Evolutionary conservation across 2,113 vertebrate genomes (phyloP).

Genomic region (Malurus melanocephalus): DNA sequence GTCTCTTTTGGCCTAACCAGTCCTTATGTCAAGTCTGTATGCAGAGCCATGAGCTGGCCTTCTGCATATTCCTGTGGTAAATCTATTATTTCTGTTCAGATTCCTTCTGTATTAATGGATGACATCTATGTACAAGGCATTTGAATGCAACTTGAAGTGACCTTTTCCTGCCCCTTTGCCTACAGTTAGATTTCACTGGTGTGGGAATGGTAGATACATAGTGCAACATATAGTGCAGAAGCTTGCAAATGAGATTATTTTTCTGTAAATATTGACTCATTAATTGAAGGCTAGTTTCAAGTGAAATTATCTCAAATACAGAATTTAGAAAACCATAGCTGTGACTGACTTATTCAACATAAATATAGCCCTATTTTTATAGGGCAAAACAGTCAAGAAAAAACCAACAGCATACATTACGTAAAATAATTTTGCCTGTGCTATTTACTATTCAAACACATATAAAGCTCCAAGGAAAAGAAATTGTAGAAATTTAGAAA

Average conservation of each 20-base stretch:
- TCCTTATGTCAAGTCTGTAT: not conserved
- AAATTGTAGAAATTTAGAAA: constrained; percentile 35
- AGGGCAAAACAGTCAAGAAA: not conserved
- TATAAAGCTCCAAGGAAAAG: constrained; percentile 30
- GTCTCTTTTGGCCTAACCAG: not conserved
- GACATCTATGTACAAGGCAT: not conserved
- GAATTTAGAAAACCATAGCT: not conserved
- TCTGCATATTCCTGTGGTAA: not conserved
- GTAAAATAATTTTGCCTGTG: not conserved
- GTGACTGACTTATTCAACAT: not conserved
- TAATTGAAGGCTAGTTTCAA: not conserved
- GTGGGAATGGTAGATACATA: not conserved
- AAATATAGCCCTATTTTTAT: not conserved
- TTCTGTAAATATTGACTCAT: not conserved
- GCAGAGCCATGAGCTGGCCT: not conserved
- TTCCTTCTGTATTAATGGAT: not conserved
- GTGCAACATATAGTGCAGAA: not conserved
- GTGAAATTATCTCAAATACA: not conserved
- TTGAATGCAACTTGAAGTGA: not conserved
- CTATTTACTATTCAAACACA: not conserved
- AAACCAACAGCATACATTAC: not conserved
- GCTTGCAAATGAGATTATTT: not conserved
- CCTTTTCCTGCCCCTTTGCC: not conserved
- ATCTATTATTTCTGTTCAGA: not conserved
- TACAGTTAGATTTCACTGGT: not conserved